Evolutionary conservation across 2,113 vertebrate genomes (phyloP), one percentile per base, ranked within the genome.

Genomic region (Cnemophilus loriae): DNA sequence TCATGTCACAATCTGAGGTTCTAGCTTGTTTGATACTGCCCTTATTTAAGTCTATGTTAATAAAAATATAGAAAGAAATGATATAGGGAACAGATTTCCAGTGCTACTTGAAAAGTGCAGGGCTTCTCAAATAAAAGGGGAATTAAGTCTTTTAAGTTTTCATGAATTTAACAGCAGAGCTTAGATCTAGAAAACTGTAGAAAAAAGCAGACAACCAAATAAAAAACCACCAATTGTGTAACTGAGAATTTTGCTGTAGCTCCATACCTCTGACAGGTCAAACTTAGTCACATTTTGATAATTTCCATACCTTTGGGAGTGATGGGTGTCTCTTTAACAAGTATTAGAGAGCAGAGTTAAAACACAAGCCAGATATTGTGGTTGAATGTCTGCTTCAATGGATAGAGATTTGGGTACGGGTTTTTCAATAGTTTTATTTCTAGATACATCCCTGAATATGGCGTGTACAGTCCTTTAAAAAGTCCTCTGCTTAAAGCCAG

Each of bases 1-100:
- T 28, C 21, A 23, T 16, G 6, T 24, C 53, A 57, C 39, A 70
- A 24, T 83, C 42, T 94, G 65, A 71, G 47, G 56, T 86, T 76
- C 37, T 14, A 50, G 10, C 13, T 41, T 53, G 17, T 35, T 75
- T 83, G 27, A 67, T 4, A 41, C 6, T 21, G 13, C 19, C 13
- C 23, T 64, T 56, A 24, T 61, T 80, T 28, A 78, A 24, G 7
- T 65, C 60, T 47, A 81, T 39, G 87, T 26, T 27, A 27, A 90
- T 78, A 92, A 92, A 95, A 26, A 37, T 35, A 50, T 6, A 67
- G 49, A 93, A 94, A 87, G 39, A 95, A 97, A 82, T 33, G 83
- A 63, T 39, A 89, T 6, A 30, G 60, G 55, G 50, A 59, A 46
- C 0, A 76, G 32, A 71, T 91, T 59, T 79, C 85, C 84, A 73